Evolutionary conservation across 2,113 vertebrate genomes (phyloP).

Genomic region (Eulemur rufifrons): DNA sequence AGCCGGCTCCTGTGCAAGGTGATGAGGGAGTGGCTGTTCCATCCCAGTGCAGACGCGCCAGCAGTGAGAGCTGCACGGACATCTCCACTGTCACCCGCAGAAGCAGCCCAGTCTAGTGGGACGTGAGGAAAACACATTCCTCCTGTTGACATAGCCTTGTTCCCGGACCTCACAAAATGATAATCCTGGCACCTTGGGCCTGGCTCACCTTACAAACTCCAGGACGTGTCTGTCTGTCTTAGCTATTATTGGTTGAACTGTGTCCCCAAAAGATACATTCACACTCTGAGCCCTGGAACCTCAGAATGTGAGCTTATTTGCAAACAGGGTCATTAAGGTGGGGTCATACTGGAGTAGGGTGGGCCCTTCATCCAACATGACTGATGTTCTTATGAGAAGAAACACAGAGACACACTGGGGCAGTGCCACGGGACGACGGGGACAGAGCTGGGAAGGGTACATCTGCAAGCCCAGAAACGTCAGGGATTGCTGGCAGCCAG

Average conservation of each 20-base stretch:
- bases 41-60: too few species aligned
- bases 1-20: neutral
- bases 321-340: neutral
- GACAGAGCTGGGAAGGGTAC: neutral
- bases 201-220: neutral
- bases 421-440: neutral
- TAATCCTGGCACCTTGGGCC: neutral
- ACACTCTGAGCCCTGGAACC: neutral
- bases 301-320: neutral
- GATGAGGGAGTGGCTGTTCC: neutral
- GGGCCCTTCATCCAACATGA: neutral
- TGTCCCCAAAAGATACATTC: neutral
- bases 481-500: neutral
- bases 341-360: neutral
- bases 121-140: neutral
- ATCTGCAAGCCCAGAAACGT: neutral
- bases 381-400: neutral
- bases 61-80: neutral
- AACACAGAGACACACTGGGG: neutral
- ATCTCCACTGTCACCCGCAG: neutral
- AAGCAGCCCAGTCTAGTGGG: too few species aligned
- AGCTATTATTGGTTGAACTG: neutral
- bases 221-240: neutral
- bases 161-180: neutral
- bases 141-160: neutral